Conservation (phyloP, 2,113 vertebrate species). For the Thomomys bottae region DNA sequence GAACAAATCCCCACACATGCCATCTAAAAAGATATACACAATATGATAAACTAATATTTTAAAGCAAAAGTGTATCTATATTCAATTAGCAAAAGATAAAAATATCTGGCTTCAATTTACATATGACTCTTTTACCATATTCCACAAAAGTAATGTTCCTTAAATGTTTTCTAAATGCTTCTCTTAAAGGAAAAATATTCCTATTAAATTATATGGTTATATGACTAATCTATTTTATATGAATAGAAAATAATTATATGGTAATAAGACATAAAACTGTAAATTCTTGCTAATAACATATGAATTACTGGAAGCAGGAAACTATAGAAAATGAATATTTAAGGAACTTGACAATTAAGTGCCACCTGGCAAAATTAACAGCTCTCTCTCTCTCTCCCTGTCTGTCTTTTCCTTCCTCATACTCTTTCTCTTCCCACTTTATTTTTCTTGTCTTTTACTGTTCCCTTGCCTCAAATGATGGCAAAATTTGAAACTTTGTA, state of each 20-base stretch:
- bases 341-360: not conserved
- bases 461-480: not conserved
- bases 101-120: not conserved
- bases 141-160: not conserved
- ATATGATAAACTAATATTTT: constrained; percentile 1
- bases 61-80: not conserved
- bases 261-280: not conserved
- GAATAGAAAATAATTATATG: constrained; percentile 24
- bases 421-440: not conserved
- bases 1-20: too few species aligned
- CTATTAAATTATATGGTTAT: not conserved
- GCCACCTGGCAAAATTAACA: not conserved
- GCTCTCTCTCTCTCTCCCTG: not conserved
- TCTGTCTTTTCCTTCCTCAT: too few species aligned
- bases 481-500: not conserved
- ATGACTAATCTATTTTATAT: constrained; percentile 17
- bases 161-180: not conserved
- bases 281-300: not conserved
- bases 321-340: not conserved
- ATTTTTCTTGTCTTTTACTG: too few species aligned
- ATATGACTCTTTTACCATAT: not conserved
- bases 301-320: not conserved
- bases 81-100: not conserved
- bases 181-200: constrained; percentile 22
- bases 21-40: not conserved